A percentile compares a stretch with the other conserved stretches of the same genome.
These are phyloP conservation scores for Elachura formosa DNA, from an alignment of 2,113 vertebrate species.

Conservation along the genomic window DNA sequence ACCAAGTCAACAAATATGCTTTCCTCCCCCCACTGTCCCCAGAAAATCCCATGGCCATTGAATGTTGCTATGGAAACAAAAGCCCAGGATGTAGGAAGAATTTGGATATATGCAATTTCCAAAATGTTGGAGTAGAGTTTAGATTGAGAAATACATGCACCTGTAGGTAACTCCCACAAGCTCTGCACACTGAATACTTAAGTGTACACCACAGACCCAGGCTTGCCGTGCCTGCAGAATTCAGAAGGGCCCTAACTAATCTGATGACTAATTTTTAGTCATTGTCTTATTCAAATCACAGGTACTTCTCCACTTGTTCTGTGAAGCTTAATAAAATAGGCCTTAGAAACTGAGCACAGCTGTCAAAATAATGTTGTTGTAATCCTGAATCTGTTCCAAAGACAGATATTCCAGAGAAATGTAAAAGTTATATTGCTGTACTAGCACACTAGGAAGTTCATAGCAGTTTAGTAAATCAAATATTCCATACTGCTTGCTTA, in stretches of 20 bases:
- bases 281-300: slow-evolving; percentile 68
- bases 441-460: slow-evolving; percentile 72
- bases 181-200: slow-evolving; percentile 10
- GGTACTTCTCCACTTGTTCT: slow-evolving; percentile 63
- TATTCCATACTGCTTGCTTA: slow-evolving; percentile 80
- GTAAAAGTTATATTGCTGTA: slow-evolving; percentile 73
- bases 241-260: slow-evolving; percentile 49
- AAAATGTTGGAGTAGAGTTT: slow-evolving; percentile 44
- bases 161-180: background rate
- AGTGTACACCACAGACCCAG: background rate
- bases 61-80: slow-evolving; percentile 67
- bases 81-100: background rate
- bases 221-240: slow-evolving; percentile 12
- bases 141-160: slow-evolving; percentile 1
- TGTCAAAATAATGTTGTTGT: slow-evolving; percentile 69
- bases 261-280: slow-evolving; percentile 54
- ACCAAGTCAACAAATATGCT: slow-evolving; percentile 67
- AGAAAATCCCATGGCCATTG: slow-evolving; percentile 58
- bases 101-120: slow-evolving; percentile 42
- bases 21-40: background rate
- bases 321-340: slow-evolving; percentile 64
- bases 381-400: slow-evolving; percentile 66
- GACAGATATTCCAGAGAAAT: slow-evolving; percentile 67
- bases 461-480: slow-evolving; percentile 79
- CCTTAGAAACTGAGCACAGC: slow-evolving; percentile 62